Base-by-base conservation (phyloP, 2,888 invertebrate species). In the Tyria jacobaeae region DNA sequence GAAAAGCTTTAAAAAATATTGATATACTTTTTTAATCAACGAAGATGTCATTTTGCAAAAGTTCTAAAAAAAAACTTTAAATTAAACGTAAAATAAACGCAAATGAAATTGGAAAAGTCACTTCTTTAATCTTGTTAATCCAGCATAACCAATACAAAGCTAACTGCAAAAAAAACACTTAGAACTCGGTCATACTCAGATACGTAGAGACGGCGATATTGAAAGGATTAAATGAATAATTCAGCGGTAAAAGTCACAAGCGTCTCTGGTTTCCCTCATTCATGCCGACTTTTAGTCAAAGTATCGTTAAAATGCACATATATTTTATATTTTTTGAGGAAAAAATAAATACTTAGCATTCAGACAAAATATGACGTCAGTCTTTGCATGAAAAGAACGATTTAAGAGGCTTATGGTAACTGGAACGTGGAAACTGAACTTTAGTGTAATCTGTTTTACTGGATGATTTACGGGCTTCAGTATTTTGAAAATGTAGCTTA, bases 221-320 rank as follows among this genome's bases (percentile, higher is more conserved):
- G 88, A 88, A 89, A 89, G 89, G 89, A 89, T 89, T 89, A 89
- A 89, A 89, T 89, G 89, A 89, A 89, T 89, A 80, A 89, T 89
- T 88, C 88, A 89, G 86, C 72, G 84, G 73, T 75, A 80, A 87
- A 88, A 88, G 88, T 88, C 86, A 81, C 78, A 81, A 85, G 84
- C 81, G 82, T 81, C 79, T 80, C 82, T 76, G 81, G 80, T 79
- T 84, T 76, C 80, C 81, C 82, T 82, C 81, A 81, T 84, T 85
- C 82, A 76, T 76, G 79, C 78, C 78, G 80, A 81, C 75, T 83
- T 83, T 81, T 79, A 80, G 84, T 84, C 86, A 86, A 81, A 86
- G 85, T 83, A 81, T 81, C 77, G 81, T 87, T 87, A 86, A 84
- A 85, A 88, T 88, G 87, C 86, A 86, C 88, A 88, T 88, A 86